A percentile compares a stretch with the other conserved stretches of the same genome.
These are phyloP conservation scores for Drosophila cognata DNA, from an alignment of 2,888 invertebrate genomes.

Conservation along the genomic window DNA sequence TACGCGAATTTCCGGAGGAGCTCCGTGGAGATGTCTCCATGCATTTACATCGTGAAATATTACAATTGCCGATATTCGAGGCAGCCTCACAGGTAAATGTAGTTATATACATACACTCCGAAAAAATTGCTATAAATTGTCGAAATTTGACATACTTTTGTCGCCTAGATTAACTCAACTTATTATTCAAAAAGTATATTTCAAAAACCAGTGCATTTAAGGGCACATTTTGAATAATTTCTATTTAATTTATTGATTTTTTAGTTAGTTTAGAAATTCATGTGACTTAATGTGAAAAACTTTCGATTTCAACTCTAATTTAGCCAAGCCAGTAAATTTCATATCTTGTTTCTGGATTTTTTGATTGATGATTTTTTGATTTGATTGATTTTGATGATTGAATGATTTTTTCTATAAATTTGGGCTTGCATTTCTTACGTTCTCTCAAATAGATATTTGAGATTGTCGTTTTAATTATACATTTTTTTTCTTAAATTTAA, in stretches of 20 bases:
- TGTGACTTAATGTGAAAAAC: neutral
- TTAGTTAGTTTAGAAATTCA: neutral
- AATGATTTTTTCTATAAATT: neutral
- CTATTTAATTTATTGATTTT: neutral
- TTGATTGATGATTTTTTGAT: no score
- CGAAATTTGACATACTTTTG: neutral
- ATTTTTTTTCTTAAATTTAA: neutral
- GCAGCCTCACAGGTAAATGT: conserved; percentile 91
- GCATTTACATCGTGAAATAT: conserved; percentile 97
- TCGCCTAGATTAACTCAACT: fast-evolving
- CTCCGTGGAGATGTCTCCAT: conserved; percentile 97
- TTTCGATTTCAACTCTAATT: no score
- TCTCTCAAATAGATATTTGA: neutral
- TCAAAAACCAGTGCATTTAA: neutral
- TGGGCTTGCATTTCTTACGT: neutral
- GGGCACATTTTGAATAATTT: neutral
- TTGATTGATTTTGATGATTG: no score
- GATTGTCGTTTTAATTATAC: neutral
- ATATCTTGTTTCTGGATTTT: neutral
- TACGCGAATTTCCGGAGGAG: conserved; percentile 98
- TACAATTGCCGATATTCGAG: conserved; percentile 97
- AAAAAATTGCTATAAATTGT: neutral
- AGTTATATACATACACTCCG: neutral
- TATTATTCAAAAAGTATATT: neutral
- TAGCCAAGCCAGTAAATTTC: neutral